phyloP scores from a whole-genome alignment of 2,888 invertebrate species.

The Polyommatus iphigenia region DNA sequence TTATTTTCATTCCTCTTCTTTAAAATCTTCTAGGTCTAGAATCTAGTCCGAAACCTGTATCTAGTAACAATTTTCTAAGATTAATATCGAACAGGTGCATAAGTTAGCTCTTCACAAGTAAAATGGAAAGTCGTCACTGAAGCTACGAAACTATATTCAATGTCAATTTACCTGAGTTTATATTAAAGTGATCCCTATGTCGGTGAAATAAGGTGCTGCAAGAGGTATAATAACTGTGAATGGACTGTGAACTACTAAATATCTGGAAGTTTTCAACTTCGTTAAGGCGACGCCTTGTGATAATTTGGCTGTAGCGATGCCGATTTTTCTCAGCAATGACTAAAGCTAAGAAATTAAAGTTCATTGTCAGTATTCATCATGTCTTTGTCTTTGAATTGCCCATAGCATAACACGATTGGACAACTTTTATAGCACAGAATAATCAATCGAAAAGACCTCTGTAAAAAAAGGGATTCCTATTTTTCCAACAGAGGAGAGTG shows the following conservation, averaged over 20 bases:
- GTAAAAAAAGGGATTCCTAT: too few species aligned
- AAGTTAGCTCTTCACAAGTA: background rate
- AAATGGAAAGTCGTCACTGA: background rate
- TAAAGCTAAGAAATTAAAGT: too few species aligned
- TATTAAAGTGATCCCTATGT: background rate
- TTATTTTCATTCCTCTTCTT: background rate
- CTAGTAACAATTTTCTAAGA: background rate
- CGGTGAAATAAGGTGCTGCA: background rate
- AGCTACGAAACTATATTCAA: background rate
- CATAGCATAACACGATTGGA: too few species aligned
- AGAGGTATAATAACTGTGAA: background rate
- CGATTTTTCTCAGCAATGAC: too few species aligned
- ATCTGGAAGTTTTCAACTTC: background rate
- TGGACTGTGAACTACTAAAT: background rate
- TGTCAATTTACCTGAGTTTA: background rate
- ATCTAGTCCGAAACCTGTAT: background rate
- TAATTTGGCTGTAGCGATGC: too few species aligned
- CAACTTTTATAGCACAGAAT: too few species aligned
- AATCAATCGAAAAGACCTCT: too few species aligned
- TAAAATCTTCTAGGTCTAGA: background rate
- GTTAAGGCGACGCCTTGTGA: too few species aligned
- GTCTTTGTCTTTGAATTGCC: too few species aligned
- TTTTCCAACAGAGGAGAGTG: too few species aligned
- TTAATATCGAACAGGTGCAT: background rate
- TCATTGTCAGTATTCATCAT: too few species aligned